phyloP scores from a whole-genome alignment of 2,113 vertebrate species.

The Plectropomus leopardus region DNA sequence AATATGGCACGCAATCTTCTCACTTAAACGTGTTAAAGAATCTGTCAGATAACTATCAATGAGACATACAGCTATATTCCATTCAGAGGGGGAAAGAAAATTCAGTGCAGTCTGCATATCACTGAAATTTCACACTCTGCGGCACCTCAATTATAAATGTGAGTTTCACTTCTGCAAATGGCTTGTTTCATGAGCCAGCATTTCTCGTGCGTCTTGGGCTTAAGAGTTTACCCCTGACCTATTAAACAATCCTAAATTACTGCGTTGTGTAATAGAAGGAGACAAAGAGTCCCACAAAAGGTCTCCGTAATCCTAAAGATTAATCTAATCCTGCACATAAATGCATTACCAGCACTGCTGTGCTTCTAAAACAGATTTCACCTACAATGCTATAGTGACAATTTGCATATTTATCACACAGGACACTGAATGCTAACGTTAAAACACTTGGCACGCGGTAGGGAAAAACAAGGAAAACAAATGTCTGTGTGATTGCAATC shows the following conservation, averaged over 20 bases:
- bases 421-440: conserved; percentile 4
- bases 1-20: neutral
- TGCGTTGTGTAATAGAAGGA: conserved; percentile 26
- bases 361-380: conserved; percentile 26
- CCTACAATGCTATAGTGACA: conserved; percentile 14
- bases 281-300: conserved; percentile 4
- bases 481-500: conserved; percentile 60
- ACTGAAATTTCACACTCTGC: conserved; percentile 57
- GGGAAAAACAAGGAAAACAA: conserved; percentile 26
- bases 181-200: conserved; percentile 59
- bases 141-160: conserved; percentile 42
- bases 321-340: conserved; percentile 48
- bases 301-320: conserved; percentile 41
- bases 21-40: conserved; percentile 2
- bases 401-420: conserved; percentile 51
- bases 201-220: conserved; percentile 24
- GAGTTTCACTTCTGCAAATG: conserved; percentile 45
- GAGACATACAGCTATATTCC: conserved; percentile 7
- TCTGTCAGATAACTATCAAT: conserved; percentile 21
- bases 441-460: conserved; percentile 21
- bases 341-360: conserved; percentile 30
- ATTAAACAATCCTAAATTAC: conserved; percentile 41
- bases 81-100: neutral
- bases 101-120: conserved; percentile 24
- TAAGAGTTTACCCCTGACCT: conserved; percentile 42